Percentiles rank a stretch among this genome's conserved stretches.
Conservation (phyloP, 2,113 vertebrate species). For the Phaethornis superciliosus region DNA sequence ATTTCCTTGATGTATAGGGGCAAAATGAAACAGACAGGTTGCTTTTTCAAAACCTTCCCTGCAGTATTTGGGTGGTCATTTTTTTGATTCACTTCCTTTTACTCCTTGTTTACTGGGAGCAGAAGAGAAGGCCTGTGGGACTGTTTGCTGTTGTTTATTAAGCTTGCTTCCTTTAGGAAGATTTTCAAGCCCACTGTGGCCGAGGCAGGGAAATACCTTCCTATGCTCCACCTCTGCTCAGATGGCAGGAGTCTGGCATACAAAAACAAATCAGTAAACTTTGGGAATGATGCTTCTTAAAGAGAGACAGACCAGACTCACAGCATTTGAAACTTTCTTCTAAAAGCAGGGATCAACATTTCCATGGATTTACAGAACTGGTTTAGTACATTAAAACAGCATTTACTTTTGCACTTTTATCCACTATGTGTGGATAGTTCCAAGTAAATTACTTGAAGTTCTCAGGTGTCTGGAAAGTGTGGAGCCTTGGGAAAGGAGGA, state of each 20-base stretch:
- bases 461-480: background rate
- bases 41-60: background rate
- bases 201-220: constrained; percentile 5
- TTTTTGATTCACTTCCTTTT: background rate
- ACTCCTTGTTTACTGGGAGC: background rate
- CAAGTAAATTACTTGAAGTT: background rate
- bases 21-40: background rate
- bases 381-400: background rate
- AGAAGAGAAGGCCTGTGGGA: background rate
- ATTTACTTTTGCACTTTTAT: background rate
- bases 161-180: constrained; percentile 25
- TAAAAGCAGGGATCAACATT: background rate
- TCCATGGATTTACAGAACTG: background rate
- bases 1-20: background rate
- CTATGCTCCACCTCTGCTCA: constrained; percentile 13
- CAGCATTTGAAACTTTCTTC: background rate
- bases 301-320: background rate
- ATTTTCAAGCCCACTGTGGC: background rate
- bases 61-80: rapidly evolving
- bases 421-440: too few species aligned
- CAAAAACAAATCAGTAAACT: constrained; percentile 10
- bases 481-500: background rate
- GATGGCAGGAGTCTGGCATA: background rate
- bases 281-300: background rate
- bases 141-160: constrained; percentile 38